Percentiles rank a stretch among this genome's conserved stretches.
Conservation (phyloP, 2,797 vertebrate species). For the Lemur catta region DNA sequence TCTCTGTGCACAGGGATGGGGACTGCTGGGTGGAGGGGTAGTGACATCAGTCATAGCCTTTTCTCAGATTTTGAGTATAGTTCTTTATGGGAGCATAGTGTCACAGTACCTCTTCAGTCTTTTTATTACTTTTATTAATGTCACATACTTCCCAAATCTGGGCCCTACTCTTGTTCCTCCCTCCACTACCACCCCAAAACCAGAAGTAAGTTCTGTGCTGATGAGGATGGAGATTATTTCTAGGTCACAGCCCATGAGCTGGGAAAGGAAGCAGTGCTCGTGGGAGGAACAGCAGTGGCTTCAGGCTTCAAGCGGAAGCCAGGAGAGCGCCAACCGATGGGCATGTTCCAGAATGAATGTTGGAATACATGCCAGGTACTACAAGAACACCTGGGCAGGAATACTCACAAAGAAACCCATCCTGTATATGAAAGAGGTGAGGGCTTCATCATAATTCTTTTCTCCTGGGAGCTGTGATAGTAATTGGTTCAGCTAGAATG, state of each 20-base stretch:
- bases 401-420: conserved; percentile 33
- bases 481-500: background rate
- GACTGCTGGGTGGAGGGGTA: background rate
- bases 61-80: background rate
- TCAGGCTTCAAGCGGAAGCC: conserved; percentile 38
- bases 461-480: background rate
- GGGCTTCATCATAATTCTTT: conserved; percentile 48
- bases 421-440: conserved; percentile 46
- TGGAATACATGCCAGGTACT: background rate
- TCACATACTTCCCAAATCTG: background rate
- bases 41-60: background rate
- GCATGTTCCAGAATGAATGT: conserved; percentile 12
- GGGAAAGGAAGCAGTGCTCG: background rate
- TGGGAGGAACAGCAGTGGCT: conserved; percentile 8
- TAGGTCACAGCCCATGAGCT: conserved; percentile 43
- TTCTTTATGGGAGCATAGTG: background rate
- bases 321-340: conserved; percentile 23
- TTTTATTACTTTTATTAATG: background rate
- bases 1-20: background rate
- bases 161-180: background rate
- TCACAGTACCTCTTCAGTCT: background rate
- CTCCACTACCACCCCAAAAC: background rate
- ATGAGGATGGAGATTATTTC: conserved; percentile 57
- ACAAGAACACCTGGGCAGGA: conserved; percentile 7
- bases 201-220: conserved; percentile 41